Evolutionary conservation across 2,113 vertebrate species (phyloP).

Genomic region (Mustelus asterias): DNA sequence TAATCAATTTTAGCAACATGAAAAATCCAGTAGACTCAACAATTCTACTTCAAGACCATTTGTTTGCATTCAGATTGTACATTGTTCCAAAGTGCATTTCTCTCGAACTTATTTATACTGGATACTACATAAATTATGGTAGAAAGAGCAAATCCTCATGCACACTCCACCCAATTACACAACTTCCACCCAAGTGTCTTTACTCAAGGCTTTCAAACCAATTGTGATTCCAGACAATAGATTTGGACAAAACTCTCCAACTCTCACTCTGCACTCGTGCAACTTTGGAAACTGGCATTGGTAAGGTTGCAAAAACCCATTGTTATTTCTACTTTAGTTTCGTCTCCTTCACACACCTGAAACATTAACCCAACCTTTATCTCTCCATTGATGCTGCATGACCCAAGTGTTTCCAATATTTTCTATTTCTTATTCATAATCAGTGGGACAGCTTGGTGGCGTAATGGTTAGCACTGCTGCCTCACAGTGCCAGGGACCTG

Average conservation of each 20-base stretch:
- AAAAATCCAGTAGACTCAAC: not conserved
- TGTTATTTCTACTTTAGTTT: not conserved
- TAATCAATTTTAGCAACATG: not conserved
- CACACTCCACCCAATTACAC: not conserved
- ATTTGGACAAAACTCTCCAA: not conserved
- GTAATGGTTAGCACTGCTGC: no score
- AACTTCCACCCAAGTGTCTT: not conserved
- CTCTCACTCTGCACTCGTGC: not conserved
- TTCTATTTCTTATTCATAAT: not conserved
- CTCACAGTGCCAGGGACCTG: no score
- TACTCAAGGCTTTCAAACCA: not conserved
- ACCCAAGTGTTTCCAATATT: not conserved
- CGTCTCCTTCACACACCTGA: not conserved
- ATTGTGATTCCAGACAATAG: not conserved
- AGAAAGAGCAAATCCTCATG: not conserved
- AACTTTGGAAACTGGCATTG: not conserved
- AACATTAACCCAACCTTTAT: not conserved
- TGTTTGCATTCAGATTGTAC: not conserved
- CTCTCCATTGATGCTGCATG: no score
- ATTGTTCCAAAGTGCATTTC: not conserved
- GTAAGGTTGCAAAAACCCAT: not conserved
- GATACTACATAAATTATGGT: not conserved
- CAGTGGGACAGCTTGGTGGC: no score
- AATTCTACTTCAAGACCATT: not conserved
- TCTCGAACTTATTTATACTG: not conserved